Evolutionary conservation across 2,113 vertebrate species (phyloP).

Genomic region (Vidua chalybeata): DNA sequence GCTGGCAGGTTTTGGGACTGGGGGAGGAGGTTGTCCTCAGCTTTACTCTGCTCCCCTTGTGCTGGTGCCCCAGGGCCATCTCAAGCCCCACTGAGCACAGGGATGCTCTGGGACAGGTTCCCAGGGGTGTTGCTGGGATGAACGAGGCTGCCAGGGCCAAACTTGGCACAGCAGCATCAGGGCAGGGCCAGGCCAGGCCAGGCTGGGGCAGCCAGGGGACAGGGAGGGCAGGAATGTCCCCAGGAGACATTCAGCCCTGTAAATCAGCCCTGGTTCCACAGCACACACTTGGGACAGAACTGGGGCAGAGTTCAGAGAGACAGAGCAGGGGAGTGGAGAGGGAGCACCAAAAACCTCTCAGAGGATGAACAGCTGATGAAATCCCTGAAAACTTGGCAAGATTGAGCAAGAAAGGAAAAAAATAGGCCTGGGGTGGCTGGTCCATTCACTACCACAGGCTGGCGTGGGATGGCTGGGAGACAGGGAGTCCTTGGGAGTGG

Average conservation of each 20-base stretch:
- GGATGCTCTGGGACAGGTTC: not conserved
- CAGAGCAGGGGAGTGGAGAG: not conserved
- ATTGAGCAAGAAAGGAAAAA: rapidly evolving
- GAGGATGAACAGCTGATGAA: not conserved
- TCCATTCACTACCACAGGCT: not conserved
- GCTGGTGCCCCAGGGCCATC: not conserved
- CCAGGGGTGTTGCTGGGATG: not conserved
- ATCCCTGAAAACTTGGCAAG: not conserved
- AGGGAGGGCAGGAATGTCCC: not conserved
- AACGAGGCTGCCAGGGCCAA: not conserved
- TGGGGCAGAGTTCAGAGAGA: rapidly evolving
- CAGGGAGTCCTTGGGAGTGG: rapidly evolving
- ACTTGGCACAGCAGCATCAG: rapidly evolving
- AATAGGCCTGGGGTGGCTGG: not conserved
- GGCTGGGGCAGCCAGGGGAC: not conserved
- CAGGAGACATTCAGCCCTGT: not conserved
- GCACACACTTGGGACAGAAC: not conserved
- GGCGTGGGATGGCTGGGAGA: not conserved
- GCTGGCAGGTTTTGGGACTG: not conserved
- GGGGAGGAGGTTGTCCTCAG: not conserved
- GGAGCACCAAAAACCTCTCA: not conserved
- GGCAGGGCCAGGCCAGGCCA: not conserved
- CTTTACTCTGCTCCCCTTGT: not conserved
- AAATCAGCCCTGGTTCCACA: not conserved
- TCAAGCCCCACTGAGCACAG: rapidly evolving